Percentiles rank a stretch among this genome's conserved stretches.
These are phyloP conservation scores for Limonius californicus DNA, from an alignment of 1,140 invertebrate genomes.

Conservation along the genomic window DNA sequence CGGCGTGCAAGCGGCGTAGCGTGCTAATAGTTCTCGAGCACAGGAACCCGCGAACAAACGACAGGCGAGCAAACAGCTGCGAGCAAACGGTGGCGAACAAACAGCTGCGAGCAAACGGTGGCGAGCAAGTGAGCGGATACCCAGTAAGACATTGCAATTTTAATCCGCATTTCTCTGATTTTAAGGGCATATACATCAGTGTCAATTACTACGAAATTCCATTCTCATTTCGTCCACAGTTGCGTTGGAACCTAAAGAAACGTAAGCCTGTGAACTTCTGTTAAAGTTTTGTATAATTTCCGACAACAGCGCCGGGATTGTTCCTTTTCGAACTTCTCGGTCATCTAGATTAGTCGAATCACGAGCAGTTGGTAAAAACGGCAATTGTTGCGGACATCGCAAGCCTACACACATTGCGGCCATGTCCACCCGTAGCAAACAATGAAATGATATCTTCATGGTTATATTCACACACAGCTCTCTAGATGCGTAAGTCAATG, in stretches of 20 bases:
- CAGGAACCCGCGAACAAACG: too few species aligned
- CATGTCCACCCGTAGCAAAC: neutral
- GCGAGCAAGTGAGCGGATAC: too few species aligned
- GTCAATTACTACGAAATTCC: neutral
- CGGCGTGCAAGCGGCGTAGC: too few species aligned
- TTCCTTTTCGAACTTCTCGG: neutral
- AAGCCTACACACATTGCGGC: neutral
- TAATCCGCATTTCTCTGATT: neutral
- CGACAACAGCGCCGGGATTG: neutral
- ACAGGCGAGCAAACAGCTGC: too few species aligned
- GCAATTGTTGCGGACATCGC: neutral
- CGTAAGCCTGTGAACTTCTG: neutral
- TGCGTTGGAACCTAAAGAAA: neutral
- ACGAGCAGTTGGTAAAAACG: neutral
- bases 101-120: too few species aligned
- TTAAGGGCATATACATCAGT: neutral
- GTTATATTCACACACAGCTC: too few species aligned
- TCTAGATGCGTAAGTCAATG: too few species aligned
- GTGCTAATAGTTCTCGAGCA: too few species aligned
- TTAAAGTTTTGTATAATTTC: neutral
- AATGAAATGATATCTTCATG: too few species aligned
- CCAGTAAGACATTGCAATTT: neutral
- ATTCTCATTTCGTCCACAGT: neutral
- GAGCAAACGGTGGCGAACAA: too few species aligned
- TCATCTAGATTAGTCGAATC: neutral